Conservation (phyloP, 2,888 invertebrate genomes). For the Limnephilus lunatus region DNA sequence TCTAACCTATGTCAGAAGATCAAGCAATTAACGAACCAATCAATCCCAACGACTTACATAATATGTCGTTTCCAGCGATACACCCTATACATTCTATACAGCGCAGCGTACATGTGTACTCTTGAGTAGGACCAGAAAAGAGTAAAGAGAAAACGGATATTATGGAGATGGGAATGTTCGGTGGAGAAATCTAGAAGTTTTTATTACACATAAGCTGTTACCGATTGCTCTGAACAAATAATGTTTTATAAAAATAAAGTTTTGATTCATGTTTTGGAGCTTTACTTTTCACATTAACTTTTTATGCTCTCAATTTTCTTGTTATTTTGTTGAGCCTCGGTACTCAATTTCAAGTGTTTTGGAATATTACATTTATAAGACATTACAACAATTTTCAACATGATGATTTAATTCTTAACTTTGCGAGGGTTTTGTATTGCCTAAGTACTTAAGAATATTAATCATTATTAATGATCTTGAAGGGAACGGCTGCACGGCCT, state of each 20-base stretch:
- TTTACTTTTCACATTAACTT: neutral
- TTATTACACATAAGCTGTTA: slow-evolving; percentile 22
- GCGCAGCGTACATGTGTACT: neutral
- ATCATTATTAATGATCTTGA: neutral
- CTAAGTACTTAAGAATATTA: neutral
- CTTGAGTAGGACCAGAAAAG: slow-evolving; percentile 7
- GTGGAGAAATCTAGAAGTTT: neutral
- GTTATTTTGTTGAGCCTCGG: neutral
- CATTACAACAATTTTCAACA: neutral
- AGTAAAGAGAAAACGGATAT: neutral
- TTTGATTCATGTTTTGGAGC: neutral
- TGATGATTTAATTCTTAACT: neutral
- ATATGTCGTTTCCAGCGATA: neutral
- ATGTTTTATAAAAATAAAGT: neutral
- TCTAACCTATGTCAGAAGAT: neutral
- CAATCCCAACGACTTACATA: neutral
- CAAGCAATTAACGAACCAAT: neutral
- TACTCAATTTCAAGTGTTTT: neutral
- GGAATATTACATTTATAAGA: neutral
- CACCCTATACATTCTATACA: neutral
- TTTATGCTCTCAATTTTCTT: neutral
- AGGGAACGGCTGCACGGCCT: no score
- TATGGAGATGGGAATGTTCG: slow-evolving; percentile 21
- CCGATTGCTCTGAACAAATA: neutral
- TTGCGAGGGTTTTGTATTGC: neutral